These are phyloP conservation scores for Strigops habroptila DNA, from an alignment of 2,113 vertebrate genomes.

Conservation along the genomic window DNA sequence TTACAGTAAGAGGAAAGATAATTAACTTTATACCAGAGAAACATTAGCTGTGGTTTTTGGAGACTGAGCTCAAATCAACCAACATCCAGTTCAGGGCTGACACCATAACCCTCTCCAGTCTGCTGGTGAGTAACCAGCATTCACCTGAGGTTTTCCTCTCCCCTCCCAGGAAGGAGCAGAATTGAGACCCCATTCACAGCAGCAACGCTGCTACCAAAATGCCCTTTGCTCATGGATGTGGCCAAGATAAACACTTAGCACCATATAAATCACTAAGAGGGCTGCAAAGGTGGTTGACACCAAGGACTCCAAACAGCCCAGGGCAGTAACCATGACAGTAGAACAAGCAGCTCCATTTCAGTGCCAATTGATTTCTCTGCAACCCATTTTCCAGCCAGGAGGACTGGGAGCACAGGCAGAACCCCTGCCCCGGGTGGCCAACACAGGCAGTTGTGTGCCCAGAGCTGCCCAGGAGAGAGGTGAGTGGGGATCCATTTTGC, in stretches of 20 bases:
- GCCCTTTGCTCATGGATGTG: fast-evolving
- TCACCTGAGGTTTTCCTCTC: not conserved
- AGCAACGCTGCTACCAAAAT: not conserved
- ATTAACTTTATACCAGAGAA: not conserved
- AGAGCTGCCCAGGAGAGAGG: not conserved
- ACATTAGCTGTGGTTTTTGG: not conserved
- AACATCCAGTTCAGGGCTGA: fast-evolving
- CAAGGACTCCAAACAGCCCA: no score
- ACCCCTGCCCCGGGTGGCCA: not conserved
- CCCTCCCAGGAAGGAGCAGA: not conserved
- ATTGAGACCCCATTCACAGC: fast-evolving
- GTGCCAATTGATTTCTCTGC: not conserved
- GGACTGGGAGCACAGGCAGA: not conserved
- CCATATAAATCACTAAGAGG: not conserved
- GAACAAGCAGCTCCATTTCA: not conserved
- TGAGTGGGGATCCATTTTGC: not conserved
- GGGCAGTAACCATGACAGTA: not conserved
- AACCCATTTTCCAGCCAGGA: not conserved
- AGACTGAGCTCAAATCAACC: fast-evolving
- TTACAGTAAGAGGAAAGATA: not conserved
- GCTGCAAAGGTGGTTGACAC: not conserved
- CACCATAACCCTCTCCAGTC: not conserved
- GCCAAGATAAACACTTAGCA: not conserved
- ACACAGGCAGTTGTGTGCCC: fast-evolving
- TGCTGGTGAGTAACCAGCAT: not conserved